Conservation (phyloP, 1,140 invertebrate species). For the Venturia canescens region DNA sequence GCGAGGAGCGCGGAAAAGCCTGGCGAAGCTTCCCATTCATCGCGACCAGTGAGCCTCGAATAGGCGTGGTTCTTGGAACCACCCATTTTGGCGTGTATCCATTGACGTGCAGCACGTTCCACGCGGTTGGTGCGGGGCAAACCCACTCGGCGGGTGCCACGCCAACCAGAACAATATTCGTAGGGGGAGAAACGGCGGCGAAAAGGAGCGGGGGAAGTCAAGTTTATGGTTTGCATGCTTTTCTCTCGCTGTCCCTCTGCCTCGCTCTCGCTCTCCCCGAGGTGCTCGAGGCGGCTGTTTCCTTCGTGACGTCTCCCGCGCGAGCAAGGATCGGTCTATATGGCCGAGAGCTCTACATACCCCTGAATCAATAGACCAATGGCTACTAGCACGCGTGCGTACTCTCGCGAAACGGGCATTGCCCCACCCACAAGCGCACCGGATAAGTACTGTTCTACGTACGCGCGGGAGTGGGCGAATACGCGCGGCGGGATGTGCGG, state of each 20-base stretch:
- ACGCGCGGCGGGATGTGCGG: neutral
- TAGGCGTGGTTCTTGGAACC: neutral
- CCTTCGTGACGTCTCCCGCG: neutral
- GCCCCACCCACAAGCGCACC: constrained; percentile 49
- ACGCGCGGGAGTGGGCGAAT: neutral
- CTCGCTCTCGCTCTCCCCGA: neutral
- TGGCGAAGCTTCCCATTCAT: neutral
- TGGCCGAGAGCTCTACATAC: constrained; percentile 7
- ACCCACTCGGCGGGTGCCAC: neutral
- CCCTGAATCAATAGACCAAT: constrained; percentile 73
- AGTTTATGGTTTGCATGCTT: neutral
- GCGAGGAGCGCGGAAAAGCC: neutral
- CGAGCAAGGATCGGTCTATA: neutral
- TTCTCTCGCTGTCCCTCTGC: neutral
- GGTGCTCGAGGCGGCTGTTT: neutral
- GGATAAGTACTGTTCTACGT: constrained; percentile 20
- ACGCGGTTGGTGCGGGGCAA: neutral
- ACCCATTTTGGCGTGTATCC: neutral
- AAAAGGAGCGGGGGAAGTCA: constrained; percentile 7
- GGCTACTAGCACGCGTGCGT: constrained; percentile 69
- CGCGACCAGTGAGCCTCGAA: neutral
- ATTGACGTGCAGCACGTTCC: neutral
- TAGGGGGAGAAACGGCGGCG: neutral
- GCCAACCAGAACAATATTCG: neutral
- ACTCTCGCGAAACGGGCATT: constrained; percentile 62